Base-by-base conservation (phyloP, 2,888 invertebrate genomes). In the Eueremaeus valkanovi region DNA sequence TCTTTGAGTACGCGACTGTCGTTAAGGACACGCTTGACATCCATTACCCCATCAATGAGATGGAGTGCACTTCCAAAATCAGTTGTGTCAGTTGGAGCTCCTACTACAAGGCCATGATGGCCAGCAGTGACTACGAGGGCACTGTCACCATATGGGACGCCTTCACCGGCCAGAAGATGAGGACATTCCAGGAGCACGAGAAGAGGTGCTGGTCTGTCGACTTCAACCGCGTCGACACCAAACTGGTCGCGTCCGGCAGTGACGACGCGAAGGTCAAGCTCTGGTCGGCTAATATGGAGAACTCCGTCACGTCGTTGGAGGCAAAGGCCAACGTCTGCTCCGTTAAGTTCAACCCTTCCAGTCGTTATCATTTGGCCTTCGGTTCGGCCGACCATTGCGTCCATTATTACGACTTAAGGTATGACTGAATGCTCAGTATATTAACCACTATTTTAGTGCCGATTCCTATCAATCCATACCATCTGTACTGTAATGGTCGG, bases 361-460 rank as follows among this genome's bases (percentile, higher is more conserved):
- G 91, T 78, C 90, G 92, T 0, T 92, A 90, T 83, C 92, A 95
- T 83, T 86, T 96, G 77, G 94, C 95, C 1, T 95, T 95, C 85
- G 95, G 95, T 18, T 93, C 93, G n/a, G 95, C 96, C 31, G 95
- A 96, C 85, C 95, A 95, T 84, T 93, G 93, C 85, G 94, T 96
- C 73, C 94, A 96, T 84, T 95, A 95, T 83, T 96, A 95, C 84
- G 96, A 96, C 85, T 86, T 96, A 79, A 16, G n/a, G n/a, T n/a
- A n/a, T n/a, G n/a, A n/a, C n/a, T n/a, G n/a, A n/a, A n/a, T n/a
- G n/a, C n/a, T n/a, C n/a, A n/a, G n/a, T n/a, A n/a, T n/a, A n/a
- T n/a, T n/a, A n/a, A n/a, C n/a, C n/a, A n/a, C n/a, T n/a, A n/a
- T n/a, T n/a, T n/a, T n/a, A n/a, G n/a, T n/a, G n/a, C n/a, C n/a